phyloP scores from a whole-genome alignment of 2,888 invertebrate species.

The Orthosia gothica region DNA sequence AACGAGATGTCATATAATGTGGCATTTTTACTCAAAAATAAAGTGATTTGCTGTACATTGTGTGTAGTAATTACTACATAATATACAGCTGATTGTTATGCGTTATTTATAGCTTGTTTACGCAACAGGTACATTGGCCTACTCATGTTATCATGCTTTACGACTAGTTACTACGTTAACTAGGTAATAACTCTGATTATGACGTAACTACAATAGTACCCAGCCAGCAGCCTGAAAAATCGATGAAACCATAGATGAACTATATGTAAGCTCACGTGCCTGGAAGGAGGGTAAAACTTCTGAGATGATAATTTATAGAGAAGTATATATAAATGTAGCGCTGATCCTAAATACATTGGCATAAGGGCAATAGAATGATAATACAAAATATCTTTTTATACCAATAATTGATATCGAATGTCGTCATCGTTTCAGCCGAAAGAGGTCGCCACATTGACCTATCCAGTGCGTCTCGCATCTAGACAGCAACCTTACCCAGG shows the following conservation, averaged over 20 bases:
- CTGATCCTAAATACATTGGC: neutral
- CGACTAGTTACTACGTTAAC: neutral
- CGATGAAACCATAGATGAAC: neutral
- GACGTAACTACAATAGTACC: neutral
- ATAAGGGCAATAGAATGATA: neutral
- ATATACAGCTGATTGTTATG: constrained; percentile 41
- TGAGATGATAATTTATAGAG: neutral
- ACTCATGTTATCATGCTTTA: constrained; percentile 30
- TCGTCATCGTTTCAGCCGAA: no score
- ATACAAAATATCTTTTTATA: no score
- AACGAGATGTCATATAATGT: neutral
- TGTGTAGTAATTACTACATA: constrained; percentile 33
- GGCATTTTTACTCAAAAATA: constrained; percentile 21
- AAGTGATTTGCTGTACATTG: constrained; percentile 36
- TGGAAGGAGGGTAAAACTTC: no score
- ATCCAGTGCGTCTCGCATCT: no score
- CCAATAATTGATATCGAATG: no score
- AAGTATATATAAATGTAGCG: neutral
- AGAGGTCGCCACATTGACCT: no score
- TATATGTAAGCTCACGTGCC: no score
- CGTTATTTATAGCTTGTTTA: constrained; percentile 38
- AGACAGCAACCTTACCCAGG: no score
- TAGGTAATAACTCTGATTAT: neutral
- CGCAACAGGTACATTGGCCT: constrained; percentile 34
- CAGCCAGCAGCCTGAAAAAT: neutral